Base-by-base conservation (phyloP, 2,113 vertebrate genomes). In the Gallinago undulata region DNA sequence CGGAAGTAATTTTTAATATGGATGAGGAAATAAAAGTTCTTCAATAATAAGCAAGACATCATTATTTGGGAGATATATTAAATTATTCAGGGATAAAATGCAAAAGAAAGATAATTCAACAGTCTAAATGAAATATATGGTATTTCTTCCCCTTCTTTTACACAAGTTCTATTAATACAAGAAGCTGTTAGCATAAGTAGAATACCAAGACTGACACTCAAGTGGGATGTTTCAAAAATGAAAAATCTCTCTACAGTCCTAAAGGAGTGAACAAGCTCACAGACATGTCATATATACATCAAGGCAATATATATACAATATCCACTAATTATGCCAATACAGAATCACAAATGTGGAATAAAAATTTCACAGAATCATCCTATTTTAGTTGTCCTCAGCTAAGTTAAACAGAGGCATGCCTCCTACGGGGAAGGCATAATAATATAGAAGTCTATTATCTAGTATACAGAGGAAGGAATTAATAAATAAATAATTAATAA, bases 181-280 rank as follows among this genome's bases (percentile, higher is more conserved):
- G 57, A 73, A 76, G 63, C 41, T 82, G 64, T 28, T 89, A 87
- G 35, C 31, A 72, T 69, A 93, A 80, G 62, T 35, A 17, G 30
- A 93, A 90, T 62, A 30, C 39, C 39, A 80, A 96, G 93, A 95
- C 2, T 91, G 91, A 59, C 87, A 90, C n/a, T 51, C 22, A 90
- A 93, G 70, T 96, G 28, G 87, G 68, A 97, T 91, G 70, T 57
- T 43, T 90, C 94, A 94, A 45, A 91, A 94, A 57, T 73, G 51
- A 78, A 96, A 96, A 91, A 84, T 76, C 90, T 96, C 77, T 93
- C 91, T 45, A 59, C 43, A 57, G 63, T 48, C 39, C 48, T 91
- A 76, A 67, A 87, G 88, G 62, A 70, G 73, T 21, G 73, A 95
- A 88, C 28, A 84, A 69, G 83, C 90, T 95, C 75, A 59, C 31